These are phyloP conservation scores for Zootermopsis nevadensis DNA, from an alignment of 2,888 invertebrate species.

Conservation along the genomic window DNA sequence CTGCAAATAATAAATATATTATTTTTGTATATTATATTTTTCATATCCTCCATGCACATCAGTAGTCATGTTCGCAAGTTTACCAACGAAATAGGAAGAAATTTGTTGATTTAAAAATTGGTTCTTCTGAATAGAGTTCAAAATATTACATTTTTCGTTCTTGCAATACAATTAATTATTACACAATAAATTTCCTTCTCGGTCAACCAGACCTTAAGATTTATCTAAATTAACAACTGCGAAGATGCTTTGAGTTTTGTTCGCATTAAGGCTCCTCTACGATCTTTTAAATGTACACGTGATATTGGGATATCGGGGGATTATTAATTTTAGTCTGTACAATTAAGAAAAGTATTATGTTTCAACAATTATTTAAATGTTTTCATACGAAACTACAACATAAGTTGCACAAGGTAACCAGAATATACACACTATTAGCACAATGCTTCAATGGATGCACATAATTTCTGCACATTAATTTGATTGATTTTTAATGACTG, in stretches of 20 bases:
- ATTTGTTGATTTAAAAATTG: conserved; percentile 18
- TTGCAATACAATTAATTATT: no score
- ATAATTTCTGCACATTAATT: background rate
- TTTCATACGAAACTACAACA: no score
- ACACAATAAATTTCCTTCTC: no score
- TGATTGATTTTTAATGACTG: background rate
- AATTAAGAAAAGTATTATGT: no score
- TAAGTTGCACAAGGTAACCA: no score
- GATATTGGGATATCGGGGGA: conserved; percentile 34
- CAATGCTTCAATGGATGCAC: no score
- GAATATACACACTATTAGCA: no score
- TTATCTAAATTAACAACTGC: no score
- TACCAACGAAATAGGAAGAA: conserved; percentile 13
- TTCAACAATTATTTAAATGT: no score
- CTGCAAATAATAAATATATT: conserved; percentile 23
- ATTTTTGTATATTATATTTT: conserved; percentile 22
- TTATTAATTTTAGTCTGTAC: conserved; percentile 20
- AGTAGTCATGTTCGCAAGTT: conserved; percentile 37
- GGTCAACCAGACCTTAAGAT: no score
- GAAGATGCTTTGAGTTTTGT: no score
- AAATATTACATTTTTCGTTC: background rate
- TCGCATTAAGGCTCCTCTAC: no score
- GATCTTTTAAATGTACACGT: background rate
- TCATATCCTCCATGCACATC: conserved; percentile 36
- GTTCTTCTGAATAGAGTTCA: conserved; percentile 1